A percentile compares a stretch with the other conserved stretches of the same genome.
These are phyloP conservation scores for Sminthurinus aureus DNA, from an alignment of 2,888 invertebrate species.

Conservation along the genomic window DNA sequence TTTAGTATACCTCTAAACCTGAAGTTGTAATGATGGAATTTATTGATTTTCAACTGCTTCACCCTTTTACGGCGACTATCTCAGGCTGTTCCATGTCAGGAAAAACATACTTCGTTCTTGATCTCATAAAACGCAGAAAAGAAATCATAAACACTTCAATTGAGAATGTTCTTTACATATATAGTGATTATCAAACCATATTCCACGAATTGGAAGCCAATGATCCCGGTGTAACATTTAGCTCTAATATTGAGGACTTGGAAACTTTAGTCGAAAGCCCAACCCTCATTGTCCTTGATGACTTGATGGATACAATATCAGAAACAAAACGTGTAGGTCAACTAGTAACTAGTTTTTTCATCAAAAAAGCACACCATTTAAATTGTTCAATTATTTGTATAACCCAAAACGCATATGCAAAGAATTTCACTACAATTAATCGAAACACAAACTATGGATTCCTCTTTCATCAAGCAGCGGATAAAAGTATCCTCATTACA, in stretches of 20 bases:
- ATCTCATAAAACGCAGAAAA: not conserved
- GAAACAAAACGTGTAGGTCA: not conserved
- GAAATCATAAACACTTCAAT: not conserved
- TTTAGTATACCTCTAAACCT: no score
- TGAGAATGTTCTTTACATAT: conserved; percentile 18
- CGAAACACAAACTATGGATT: not conserved
- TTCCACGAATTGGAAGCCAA: not conserved
- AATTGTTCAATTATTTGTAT: not conserved
- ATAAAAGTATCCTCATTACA: not conserved
- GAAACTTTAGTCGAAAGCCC: not conserved
- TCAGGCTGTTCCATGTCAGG: not conserved
- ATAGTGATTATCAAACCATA: not conserved
- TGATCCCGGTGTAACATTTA: conserved; percentile 6
- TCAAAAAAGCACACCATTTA: conserved; percentile 1
- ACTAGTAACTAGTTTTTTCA: conserved; percentile 5
- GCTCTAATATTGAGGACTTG: not conserved
- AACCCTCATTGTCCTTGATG: not conserved
- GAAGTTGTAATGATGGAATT: not conserved
- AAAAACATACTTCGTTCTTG: not conserved
- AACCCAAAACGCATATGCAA: conserved; percentile 6
- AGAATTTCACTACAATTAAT: not conserved
- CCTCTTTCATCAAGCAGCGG: not conserved
- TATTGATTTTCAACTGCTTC: conserved; percentile 3
- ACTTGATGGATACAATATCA: not conserved
- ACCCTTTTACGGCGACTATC: not conserved